These are phyloP conservation scores for Drosophila suzukii DNA, from an alignment of 1,140 invertebrate genomes.

Conservation along the genomic window DNA sequence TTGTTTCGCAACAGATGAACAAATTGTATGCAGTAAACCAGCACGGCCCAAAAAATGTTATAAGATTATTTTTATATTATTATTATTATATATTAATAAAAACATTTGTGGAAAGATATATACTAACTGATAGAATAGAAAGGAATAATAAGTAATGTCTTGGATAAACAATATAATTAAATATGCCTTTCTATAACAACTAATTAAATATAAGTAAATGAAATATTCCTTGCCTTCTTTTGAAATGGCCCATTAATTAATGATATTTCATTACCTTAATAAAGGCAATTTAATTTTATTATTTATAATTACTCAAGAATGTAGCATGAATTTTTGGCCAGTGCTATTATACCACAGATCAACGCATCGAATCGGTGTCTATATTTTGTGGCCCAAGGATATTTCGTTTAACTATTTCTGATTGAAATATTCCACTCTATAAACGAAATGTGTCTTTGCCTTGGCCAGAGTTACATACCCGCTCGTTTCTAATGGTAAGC, in stretches of 20 bases:
- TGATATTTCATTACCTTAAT: too few relatives aligned
- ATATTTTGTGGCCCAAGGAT: constrained; percentile 51
- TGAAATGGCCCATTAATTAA: too few relatives aligned
- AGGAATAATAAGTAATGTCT: too few relatives aligned
- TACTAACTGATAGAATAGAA: too few relatives aligned
- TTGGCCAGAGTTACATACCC: constrained; percentile 18
- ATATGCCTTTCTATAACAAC: too few relatives aligned
- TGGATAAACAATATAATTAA: too few relatives aligned
- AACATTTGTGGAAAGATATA: background rate
- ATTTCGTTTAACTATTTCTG: constrained; percentile 53
- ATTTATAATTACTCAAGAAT: too few relatives aligned
- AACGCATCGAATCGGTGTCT: constrained; percentile 34
- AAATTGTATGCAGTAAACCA: constrained; percentile 58
- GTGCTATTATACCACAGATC: constrained; percentile 11
- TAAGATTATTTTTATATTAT: too few relatives aligned
- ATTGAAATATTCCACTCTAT: constrained; percentile 54
- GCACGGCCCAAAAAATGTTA: background rate
- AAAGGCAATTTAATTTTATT: too few relatives aligned
- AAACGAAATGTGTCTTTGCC: constrained; percentile 25
- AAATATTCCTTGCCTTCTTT: too few relatives aligned
- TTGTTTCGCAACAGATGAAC: constrained; percentile 77
- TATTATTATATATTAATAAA: too few relatives aligned
- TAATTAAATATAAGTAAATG: too few relatives aligned
- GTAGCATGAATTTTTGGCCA: background rate
- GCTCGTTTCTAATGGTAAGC: constrained; percentile 36